phyloP scores from a whole-genome alignment of 2,888 invertebrate genomes.

The Polymixis flavicincta region DNA sequence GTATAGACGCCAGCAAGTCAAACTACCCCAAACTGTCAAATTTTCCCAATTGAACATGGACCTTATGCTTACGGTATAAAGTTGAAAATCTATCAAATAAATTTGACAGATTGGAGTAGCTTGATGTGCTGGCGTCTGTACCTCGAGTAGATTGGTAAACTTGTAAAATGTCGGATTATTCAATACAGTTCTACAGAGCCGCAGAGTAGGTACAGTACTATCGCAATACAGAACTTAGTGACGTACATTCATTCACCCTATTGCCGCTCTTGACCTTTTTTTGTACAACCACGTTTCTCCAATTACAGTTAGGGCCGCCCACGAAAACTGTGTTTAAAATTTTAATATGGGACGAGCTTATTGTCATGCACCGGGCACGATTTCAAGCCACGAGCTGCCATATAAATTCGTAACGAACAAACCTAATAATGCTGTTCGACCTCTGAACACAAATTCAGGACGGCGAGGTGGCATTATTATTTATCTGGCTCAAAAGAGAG shows the following conservation, averaged over 20 bases:
- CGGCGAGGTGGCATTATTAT: background rate
- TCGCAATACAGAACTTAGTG: background rate
- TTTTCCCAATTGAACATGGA: too few species aligned
- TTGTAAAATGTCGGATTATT: background rate
- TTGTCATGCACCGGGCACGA: constrained; percentile 40
- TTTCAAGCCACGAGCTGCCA: constrained; percentile 19
- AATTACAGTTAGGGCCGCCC: constrained; percentile 16
- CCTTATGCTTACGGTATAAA: too few species aligned
- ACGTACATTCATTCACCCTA: background rate
- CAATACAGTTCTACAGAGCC: background rate
- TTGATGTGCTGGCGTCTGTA: too few species aligned
- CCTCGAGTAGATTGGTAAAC: background rate
- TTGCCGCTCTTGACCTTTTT: constrained; percentile 16
- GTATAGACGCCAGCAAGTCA: too few species aligned
- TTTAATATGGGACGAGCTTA: constrained; percentile 38
- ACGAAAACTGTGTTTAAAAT: constrained; percentile 32
- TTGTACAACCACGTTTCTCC: background rate
- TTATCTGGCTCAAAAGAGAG: background rate
- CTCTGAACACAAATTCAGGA: constrained; percentile 26
- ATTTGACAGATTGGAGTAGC: too few species aligned
- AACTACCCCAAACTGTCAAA: too few species aligned
- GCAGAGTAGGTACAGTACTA: background rate
- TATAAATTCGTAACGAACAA: constrained; percentile 31
- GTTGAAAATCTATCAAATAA: too few species aligned
- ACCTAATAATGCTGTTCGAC: constrained; percentile 28